These are phyloP conservation scores for Eulithis prunata DNA, from an alignment of 2,888 invertebrate genomes.

Conservation along the genomic window DNA sequence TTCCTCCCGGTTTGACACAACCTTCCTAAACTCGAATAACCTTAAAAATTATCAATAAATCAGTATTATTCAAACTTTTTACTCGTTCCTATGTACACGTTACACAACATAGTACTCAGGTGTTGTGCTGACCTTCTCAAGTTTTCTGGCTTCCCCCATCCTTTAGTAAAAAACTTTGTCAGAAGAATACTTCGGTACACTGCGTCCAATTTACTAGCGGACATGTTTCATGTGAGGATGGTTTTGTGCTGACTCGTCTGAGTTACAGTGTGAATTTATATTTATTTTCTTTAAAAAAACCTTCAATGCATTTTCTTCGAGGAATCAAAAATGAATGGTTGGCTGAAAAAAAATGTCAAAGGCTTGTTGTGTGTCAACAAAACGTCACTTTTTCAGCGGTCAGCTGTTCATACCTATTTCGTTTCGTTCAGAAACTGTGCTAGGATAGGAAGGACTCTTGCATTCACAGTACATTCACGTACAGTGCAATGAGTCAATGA, in stretches of 20 bases:
- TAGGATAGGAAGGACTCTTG: background rate
- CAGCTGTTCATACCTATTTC: conserved; percentile 40
- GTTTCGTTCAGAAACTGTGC: conserved; percentile 13
- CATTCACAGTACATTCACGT: no score
- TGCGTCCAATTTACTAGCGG: conserved; percentile 88
- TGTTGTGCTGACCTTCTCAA: conserved; percentile 87
- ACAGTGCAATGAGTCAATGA: no score
- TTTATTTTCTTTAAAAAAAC: conserved; percentile 30
- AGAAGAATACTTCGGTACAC: conserved; percentile 94
- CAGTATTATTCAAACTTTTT: conserved; percentile 17
- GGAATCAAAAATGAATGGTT: conserved; percentile 26
- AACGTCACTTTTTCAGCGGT: conserved; percentile 38
- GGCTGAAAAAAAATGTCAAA: conserved; percentile 3
- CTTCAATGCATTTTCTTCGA: conserved; percentile 60
- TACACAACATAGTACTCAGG: conserved; percentile 45
- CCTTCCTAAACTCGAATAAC: conserved; percentile 95
- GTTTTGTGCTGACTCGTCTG: conserved; percentile 38
- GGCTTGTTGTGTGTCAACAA: conserved; percentile 32
- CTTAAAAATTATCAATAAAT: conserved; percentile 79
- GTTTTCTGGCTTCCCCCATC: conserved; percentile 98
- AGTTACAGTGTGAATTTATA: conserved; percentile 44
- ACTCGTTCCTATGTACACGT: conserved; percentile 29
- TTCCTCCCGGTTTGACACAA: conserved; percentile 91
- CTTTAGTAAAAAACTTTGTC: conserved; percentile 96
- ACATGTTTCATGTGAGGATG: conserved; percentile 71